phyloP scores from a whole-genome alignment of 2,888 invertebrate genomes.

The Parnassius apollo region DNA sequence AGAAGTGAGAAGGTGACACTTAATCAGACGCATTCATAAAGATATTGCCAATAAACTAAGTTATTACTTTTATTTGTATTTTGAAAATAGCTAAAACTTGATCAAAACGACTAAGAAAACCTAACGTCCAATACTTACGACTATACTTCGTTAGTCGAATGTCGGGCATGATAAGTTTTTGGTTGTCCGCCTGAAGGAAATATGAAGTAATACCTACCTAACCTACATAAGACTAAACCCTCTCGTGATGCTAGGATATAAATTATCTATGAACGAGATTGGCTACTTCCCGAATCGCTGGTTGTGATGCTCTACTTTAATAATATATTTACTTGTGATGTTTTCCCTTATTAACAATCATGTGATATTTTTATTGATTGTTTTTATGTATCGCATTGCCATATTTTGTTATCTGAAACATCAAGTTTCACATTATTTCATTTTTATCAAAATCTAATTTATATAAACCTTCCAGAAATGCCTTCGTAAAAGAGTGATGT shows the following conservation, averaged over 20 bases:
- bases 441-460: no score
- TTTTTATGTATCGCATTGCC: no score
- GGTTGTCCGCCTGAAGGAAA: conserved; percentile 46
- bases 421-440: background rate
- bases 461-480: no score
- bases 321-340: background rate
- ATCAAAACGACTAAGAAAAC: background rate
- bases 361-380: no score
- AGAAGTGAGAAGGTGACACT: no score
- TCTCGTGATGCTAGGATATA: conserved; percentile 74
- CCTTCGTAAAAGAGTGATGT: no score
- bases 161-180: conserved; percentile 24
- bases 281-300: conserved; percentile 51
- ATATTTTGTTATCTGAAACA: background rate
- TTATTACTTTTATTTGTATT: no score
- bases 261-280: conserved; percentile 75
- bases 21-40: no score
- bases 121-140: background rate
- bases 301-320: conserved; percentile 47
- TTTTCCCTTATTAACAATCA: no score
- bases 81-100: no score
- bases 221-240: conserved; percentile 59
- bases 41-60: no score
- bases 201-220: conserved; percentile 57
- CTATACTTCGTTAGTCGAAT: background rate